A percentile compares a stretch with the other conserved stretches of the same genome.
Conservation (phyloP, 2,113 vertebrate genomes). For the Parotia lawesii region DNA sequence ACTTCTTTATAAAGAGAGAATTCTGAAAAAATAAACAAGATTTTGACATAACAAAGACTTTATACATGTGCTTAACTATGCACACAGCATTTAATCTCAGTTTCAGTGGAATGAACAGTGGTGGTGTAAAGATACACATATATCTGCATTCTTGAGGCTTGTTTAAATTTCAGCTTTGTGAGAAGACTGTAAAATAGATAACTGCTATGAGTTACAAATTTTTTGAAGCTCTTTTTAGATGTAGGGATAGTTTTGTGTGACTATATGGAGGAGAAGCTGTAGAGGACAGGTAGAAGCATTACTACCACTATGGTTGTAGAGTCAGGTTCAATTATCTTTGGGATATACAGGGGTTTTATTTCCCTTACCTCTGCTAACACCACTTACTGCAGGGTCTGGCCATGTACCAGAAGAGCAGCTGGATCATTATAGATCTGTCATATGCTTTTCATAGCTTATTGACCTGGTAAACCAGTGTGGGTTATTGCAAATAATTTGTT, state of each 20-base stretch:
- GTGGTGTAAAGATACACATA: neutral
- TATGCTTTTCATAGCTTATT: neutral
- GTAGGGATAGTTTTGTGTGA: neutral
- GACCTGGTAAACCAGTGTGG: neutral
- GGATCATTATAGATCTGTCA: fast-evolving
- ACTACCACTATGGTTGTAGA: neutral
- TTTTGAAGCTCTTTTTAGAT: neutral
- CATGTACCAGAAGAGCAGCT: neutral
- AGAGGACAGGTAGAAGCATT: neutral
- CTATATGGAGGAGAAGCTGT: fast-evolving
- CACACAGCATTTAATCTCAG: neutral
- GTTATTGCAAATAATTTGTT: neutral
- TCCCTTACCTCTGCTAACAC: neutral
- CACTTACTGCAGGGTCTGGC: neutral
- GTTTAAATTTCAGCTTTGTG: neutral
- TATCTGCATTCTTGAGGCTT: neutral
- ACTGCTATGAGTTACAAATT: neutral
- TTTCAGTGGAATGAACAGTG: neutral
- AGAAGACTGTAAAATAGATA: neutral
- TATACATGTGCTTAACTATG: neutral
- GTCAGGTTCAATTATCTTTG: neutral
- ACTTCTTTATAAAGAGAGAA: neutral
- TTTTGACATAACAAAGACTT: neutral
- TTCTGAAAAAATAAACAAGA: neutral
- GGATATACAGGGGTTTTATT: neutral